A percentile compares a stretch with the other conserved stretches of the same genome.
phyloP scores from a whole-genome alignment of 2,113 vertebrate species.

The Sprattus sprattus region DNA sequence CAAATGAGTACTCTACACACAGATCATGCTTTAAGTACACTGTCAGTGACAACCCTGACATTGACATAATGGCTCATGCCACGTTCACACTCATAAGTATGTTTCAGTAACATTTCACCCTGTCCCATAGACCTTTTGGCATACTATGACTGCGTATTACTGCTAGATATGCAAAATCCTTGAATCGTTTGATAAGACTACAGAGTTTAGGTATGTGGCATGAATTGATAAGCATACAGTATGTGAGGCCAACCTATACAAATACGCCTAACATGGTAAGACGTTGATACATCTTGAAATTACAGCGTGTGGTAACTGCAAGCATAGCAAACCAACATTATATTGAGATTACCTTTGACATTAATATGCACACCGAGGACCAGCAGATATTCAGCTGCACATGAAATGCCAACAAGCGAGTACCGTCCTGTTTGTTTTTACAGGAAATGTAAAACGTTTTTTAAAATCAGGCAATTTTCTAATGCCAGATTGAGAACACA shows the following conservation, averaged over 20 bases:
- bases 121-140: neutral
- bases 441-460: neutral
- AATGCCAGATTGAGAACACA: neutral
- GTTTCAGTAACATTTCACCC: too few relatives aligned
- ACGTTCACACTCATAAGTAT: too few relatives aligned
- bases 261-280: neutral
- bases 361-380: neutral
- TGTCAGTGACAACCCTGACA: too few relatives aligned
- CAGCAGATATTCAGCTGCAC: neutral
- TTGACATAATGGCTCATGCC: too few relatives aligned
- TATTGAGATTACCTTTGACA: neutral
- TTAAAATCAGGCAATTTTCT: neutral
- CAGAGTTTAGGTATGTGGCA: neutral
- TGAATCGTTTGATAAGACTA: neutral
- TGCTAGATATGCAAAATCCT: neutral
- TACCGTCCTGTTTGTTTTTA: neutral
- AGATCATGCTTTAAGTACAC: too few relatives aligned
- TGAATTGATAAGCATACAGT: neutral
- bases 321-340: slow-evolving; percentile 8
- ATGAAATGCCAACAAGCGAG: neutral
- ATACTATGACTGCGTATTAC: neutral
- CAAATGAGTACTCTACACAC: neutral
- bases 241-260: neutral
- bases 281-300: neutral
- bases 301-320: neutral